Conservation (phyloP, 2,888 invertebrate genomes). For the Drosophila demipolita region DNA sequence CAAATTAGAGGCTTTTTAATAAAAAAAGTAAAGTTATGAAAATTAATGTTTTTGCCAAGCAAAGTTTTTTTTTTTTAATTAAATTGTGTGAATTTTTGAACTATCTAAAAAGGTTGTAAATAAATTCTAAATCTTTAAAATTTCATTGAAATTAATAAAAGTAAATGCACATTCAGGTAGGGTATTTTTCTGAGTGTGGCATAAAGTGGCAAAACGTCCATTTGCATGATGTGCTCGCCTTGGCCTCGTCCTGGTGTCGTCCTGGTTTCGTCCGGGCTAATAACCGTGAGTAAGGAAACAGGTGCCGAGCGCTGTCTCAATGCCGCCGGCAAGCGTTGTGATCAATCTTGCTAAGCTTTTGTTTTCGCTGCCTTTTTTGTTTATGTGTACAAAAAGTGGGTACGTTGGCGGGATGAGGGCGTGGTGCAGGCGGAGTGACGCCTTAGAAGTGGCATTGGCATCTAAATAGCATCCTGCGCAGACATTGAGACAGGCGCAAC, state of each 20-base stretch:
- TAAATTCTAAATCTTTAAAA: too few relatives aligned
- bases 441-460: slow-evolving; percentile 71
- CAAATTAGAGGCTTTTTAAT: too few relatives aligned
- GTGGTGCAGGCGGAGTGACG: slow-evolving; percentile 44
- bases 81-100: neutral
- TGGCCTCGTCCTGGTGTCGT: neutral
- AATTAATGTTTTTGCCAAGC: neutral
- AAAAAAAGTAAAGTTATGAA: neutral
- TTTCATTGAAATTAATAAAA: too few relatives aligned
- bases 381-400: slow-evolving; percentile 30
- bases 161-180: neutral
- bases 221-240: slow-evolving; percentile 62
- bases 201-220: slow-evolving; percentile 50
- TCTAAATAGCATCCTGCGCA: slow-evolving; percentile 14
- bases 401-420: slow-evolving; percentile 28
- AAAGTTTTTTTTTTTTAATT: neutral
- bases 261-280: slow-evolving; percentile 56
- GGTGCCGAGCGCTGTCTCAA: slow-evolving; percentile 56
- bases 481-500: slow-evolving; percentile 73
- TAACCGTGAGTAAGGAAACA: slow-evolving; percentile 79
- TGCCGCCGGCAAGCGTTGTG: slow-evolving; percentile 60
- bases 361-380: slow-evolving; percentile 80
- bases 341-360: slow-evolving; percentile 83
- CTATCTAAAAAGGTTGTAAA: too few relatives aligned
- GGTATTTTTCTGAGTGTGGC: neutral